phyloP scores from a whole-genome alignment of 35 echinoderm and acorn worm genomes.

The Eucidaris tribuloides region DNA sequence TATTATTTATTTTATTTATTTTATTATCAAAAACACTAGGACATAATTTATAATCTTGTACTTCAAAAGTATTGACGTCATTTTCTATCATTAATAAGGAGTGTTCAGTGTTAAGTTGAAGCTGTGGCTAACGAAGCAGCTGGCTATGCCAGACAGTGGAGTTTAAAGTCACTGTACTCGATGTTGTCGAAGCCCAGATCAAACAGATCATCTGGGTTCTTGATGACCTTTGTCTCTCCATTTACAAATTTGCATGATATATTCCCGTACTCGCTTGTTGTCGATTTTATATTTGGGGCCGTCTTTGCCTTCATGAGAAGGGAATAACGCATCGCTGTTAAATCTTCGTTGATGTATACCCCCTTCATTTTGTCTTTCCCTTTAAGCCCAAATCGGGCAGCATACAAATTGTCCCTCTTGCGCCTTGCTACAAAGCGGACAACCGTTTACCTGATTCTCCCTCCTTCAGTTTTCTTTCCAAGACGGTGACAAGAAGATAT shows the following conservation, averaged over 20 bases:
- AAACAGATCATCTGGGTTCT: slow-evolving; percentile 11
- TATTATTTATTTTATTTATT: background rate
- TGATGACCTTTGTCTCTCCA: background rate
- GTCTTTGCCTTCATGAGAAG: too few relatives aligned
- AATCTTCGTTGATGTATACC: too few relatives aligned
- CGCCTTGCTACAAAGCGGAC: background rate
- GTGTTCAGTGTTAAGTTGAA: background rate
- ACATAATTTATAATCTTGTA: background rate
- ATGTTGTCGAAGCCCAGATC: slow-evolving; percentile 12
- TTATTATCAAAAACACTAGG: slow-evolving; percentile 15
- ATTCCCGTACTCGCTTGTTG: background rate
- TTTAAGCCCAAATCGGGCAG: too few relatives aligned
- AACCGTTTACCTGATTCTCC: background rate
- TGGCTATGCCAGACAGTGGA: slow-evolving; percentile 9
- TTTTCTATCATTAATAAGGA: slow-evolving; percentile 22
- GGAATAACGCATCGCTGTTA: background rate
- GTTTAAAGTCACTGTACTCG: slow-evolving; percentile 7
- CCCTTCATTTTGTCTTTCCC: too few relatives aligned
- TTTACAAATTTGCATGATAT: background rate
- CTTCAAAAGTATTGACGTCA: slow-evolving; percentile 3
- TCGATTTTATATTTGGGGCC: too few relatives aligned
- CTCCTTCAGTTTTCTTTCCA: background rate
- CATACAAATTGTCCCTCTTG: background rate
- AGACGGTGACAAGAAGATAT: slow-evolving; percentile 10
- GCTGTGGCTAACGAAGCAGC: background rate